Percentiles rank a stretch among this genome's conserved stretches.
phyloP scores from a whole-genome alignment of 2,888 invertebrate genomes.

The Sinelater perroti region DNA sequence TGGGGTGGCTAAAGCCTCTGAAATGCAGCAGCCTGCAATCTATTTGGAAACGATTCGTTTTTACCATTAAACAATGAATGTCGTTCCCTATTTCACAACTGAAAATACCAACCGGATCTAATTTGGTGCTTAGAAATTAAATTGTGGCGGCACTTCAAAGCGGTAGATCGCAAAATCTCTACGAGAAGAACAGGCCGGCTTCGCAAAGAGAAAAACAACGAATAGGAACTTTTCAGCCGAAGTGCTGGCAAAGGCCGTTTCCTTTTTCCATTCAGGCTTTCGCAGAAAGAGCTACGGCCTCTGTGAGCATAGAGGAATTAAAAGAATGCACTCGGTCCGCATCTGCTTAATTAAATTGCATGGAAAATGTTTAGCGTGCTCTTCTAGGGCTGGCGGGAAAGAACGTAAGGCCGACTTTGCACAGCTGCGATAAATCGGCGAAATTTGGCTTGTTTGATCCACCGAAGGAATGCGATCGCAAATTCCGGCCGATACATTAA shows the following conservation, averaged over 20 bases:
- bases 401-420: background rate
- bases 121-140: too few relatives aligned
- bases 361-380: slow-evolving; percentile 21
- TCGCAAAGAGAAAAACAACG: slow-evolving; percentile 1
- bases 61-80: background rate
- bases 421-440: too few relatives aligned
- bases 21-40: background rate
- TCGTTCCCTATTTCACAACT: background rate
- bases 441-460: too few relatives aligned
- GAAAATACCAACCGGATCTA: too few relatives aligned
- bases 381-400: background rate
- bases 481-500: too few relatives aligned
- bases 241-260: background rate
- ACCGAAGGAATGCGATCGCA: too few relatives aligned
- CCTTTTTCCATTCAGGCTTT: background rate
- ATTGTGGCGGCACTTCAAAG: slow-evolving; percentile 5
- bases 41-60: slow-evolving; percentile 4
- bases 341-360: slow-evolving; percentile 22
- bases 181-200: background rate
- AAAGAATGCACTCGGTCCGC: slow-evolving; percentile 12
- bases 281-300: background rate
- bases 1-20: background rate
- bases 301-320: slow-evolving; percentile 11
- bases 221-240: slow-evolving; percentile 5
- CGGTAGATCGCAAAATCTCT: background rate